These are phyloP conservation scores for Kudoa iwatai DNA, from an alignment of 30 jellyfish, hydroid and myxozoan species.

Conservation along the genomic window DNA sequence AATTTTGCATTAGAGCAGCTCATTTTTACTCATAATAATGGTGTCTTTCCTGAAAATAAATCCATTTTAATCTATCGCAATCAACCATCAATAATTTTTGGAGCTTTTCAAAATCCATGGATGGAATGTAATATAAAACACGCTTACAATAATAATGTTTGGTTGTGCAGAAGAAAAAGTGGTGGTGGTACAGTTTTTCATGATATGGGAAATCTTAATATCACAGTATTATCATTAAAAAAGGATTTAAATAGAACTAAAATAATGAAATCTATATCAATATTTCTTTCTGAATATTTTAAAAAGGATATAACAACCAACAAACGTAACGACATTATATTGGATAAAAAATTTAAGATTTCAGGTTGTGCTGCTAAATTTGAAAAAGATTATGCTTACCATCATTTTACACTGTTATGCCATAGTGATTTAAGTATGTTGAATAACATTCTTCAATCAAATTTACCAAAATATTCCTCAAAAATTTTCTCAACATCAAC, in stretches of 20 bases:
- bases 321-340: conserved; percentile 19
- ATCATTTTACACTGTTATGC: conserved; percentile 53
- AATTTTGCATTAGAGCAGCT: background rate
- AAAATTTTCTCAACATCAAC: too few species aligned
- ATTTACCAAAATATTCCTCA: too few species aligned
- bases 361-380: conserved; percentile 87
- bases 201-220: conserved; percentile 42
- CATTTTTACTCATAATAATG: too few species aligned
- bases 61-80: conserved; percentile 18
- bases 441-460: too few species aligned
- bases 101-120: conserved; percentile 78
- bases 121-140: conserved; percentile 15
- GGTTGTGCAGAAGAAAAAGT: conserved; percentile 24
- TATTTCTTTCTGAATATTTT: conserved; percentile 2
- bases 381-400: conserved; percentile 32
- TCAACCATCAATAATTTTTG: conserved; percentile 26
- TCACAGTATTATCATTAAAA: conserved; percentile 20
- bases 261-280: conserved; percentile 9
- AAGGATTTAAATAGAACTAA: conserved; percentile 7
- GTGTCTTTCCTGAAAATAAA: background rate
- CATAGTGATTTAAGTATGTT: too few species aligned
- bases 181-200: conserved; percentile 93
- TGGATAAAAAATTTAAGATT: conserved; percentile 7
- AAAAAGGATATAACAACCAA: conserved; percentile 3
- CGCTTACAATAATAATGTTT: conserved; percentile 2